Base-by-base conservation (phyloP, 2,888 invertebrate species). In the Chloroclysta siterata region DNA sequence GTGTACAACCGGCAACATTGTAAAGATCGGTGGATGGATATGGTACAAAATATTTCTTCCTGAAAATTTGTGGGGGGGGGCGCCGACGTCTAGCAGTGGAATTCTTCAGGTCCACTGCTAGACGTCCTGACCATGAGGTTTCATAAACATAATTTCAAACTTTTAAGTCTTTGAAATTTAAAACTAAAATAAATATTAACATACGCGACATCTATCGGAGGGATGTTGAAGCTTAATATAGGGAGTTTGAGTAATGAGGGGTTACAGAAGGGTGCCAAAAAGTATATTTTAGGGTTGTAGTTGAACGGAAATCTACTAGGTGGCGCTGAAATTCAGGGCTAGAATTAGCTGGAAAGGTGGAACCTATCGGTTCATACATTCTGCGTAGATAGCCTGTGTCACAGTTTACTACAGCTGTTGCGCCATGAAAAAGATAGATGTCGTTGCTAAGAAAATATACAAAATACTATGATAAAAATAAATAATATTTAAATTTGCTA, bases 201-300 rank as follows among this genome's bases (percentile, higher is more conserved):
- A 5, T 3, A 15, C 14, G 33, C 15, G 54, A 28, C 63, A 63
- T 63, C 63, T 63, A 29, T n/a, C 50, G 52, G 5, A 14, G 17
- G n/a, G 17, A 46, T 51, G 33, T 33, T 42, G 10, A 47, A 58
- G 51, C 44, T 46, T 33, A 14, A 36, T 10, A 7, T 13, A 36
- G 42, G 0, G 14, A 51, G 17, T 14, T 17, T 50, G 2, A 17
- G 17, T 14, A n/a, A 13, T 4, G 6, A 7, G 5, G 1, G 7
- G 6, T 46, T 46, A 8, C 8, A 46, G 11, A 11, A 17, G 46
- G 10, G 17, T 17, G 8, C 15, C 15, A 13, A 41, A 44, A 17
- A 44, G 11, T 11, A 4, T 15, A 3, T 15, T 5, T 7, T 22
- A 3, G 11, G 1, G 14, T 46, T 46, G 13, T 33, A 46, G 54